These are phyloP conservation scores for Tetraodon nigroviridis DNA, from an alignment of 2,113 vertebrate species.

Conservation along the genomic window DNA sequence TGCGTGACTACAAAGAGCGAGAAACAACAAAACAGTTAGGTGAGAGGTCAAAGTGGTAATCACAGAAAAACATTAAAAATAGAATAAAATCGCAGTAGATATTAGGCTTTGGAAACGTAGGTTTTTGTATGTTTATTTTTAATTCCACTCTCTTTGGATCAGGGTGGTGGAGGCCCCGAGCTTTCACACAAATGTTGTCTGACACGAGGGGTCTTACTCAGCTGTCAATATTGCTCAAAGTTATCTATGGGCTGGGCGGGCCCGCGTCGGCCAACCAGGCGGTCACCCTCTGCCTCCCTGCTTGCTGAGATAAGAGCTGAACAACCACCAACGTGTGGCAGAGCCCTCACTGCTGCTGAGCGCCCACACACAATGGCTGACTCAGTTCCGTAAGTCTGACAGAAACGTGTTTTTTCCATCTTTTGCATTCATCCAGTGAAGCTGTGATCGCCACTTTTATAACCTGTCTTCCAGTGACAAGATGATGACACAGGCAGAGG, in stretches of 20 bases:
- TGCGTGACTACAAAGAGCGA: background rate
- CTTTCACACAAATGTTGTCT: constrained; percentile 23
- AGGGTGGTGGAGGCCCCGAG: constrained; percentile 23
- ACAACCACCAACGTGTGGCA: constrained; percentile 41
- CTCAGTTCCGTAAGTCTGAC: constrained; percentile 40
- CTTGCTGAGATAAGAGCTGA: constrained; percentile 62
- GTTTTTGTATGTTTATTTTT: background rate
- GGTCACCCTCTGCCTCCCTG: constrained; percentile 54
- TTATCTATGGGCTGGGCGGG: constrained; percentile 57
- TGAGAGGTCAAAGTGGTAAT: too few species aligned
- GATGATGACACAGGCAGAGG: constrained; percentile 74
- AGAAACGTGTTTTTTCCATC: background rate
- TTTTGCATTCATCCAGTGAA: background rate
- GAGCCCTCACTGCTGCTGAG: constrained; percentile 9
- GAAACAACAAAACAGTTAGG: too few species aligned
- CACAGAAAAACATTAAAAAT: background rate
- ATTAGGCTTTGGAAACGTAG: background rate
- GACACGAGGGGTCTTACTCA: constrained; percentile 29
- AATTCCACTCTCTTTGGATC: constrained; percentile 20
- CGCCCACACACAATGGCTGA: constrained; percentile 34
- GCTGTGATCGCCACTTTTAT: background rate
- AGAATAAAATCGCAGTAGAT: background rate
- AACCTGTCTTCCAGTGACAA: constrained; percentile 70
- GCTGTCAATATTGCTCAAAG: constrained; percentile 21
- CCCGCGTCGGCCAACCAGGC: too few species aligned